A percentile compares a stretch with the other conserved stretches of the same genome.
These are phyloP conservation scores for Euphonia xanthogaster DNA, from an alignment of 2,797 vertebrate species.

Conservation along the genomic window DNA sequence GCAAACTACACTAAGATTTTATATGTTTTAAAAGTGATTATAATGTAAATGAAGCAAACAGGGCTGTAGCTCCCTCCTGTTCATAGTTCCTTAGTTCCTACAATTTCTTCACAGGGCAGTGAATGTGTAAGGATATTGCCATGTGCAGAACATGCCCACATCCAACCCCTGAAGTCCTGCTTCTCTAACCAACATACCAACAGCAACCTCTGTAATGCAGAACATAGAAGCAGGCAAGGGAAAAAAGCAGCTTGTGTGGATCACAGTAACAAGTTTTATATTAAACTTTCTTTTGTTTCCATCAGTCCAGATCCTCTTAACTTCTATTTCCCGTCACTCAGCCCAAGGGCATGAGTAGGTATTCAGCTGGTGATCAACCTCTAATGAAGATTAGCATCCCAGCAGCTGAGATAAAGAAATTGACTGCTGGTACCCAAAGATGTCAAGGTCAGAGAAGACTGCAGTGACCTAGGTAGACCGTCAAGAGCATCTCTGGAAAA, in stretches of 20 bases:
- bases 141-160: background rate
- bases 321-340: background rate
- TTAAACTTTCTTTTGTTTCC: background rate
- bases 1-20: background rate
- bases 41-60: rapidly evolving
- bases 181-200: background rate
- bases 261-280: background rate
- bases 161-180: background rate
- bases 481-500: background rate
- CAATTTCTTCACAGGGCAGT: background rate
- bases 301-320: background rate
- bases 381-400: background rate
- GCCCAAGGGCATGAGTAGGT: background rate
- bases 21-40: background rate
- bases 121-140: background rate
- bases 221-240: background rate
- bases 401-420: background rate
- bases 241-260: background rate
- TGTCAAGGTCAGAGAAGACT: background rate
- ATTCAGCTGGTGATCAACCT: background rate
- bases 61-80: background rate
- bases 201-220: background rate
- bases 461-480: background rate
- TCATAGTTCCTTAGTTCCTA: background rate
- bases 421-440: background rate